These are phyloP conservation scores for Scomber colias DNA, from an alignment of 2,113 vertebrate species.

Conservation along the genomic window DNA sequence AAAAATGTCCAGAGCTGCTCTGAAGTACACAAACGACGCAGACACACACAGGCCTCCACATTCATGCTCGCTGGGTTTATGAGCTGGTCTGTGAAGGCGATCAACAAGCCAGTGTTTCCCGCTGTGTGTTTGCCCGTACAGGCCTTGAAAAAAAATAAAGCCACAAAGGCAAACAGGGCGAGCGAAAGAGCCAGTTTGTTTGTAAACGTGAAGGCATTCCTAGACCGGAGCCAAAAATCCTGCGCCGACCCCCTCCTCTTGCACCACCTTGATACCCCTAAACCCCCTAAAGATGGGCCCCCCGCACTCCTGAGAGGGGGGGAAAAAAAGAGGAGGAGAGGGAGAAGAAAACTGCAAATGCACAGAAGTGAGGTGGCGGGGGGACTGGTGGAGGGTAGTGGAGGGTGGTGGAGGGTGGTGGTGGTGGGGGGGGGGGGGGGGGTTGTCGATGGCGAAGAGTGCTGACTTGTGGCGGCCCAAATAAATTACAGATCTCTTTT, in stretches of 20 bases:
- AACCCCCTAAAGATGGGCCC: conserved; percentile 48
- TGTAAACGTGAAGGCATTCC: conserved; percentile 76
- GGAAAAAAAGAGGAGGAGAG: conserved; percentile 5
- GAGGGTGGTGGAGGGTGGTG: background rate
- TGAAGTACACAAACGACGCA: conserved; percentile 51
- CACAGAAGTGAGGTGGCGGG: conserved; percentile 52
- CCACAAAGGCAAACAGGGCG: conserved; percentile 73
- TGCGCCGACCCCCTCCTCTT: conserved; percentile 16
- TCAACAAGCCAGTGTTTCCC: conserved; percentile 71
- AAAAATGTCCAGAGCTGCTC: conserved; percentile 34
- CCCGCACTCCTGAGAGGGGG: conserved; percentile 6
- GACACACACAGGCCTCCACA: conserved; percentile 60
- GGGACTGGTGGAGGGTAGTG: background rate
- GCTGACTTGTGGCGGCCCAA: conserved; percentile 62
- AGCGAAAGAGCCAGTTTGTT: conserved; percentile 72
- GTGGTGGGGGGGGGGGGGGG: background rate
- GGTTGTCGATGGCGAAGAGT: conserved; percentile 14
- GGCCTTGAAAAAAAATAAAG: conserved; percentile 53
- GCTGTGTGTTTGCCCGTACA: conserved; percentile 63
- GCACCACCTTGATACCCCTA: conserved; percentile 51
- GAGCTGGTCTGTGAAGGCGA: conserved; percentile 68
- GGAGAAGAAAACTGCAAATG: conserved; percentile 57
- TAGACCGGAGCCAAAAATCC: conserved; percentile 41
- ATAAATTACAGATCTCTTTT: conserved; percentile 72
- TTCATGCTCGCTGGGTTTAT: conserved; percentile 67